Conservation (phyloP, 1,140 invertebrate species). For the Brachionus asplanchnoidis region DNA sequence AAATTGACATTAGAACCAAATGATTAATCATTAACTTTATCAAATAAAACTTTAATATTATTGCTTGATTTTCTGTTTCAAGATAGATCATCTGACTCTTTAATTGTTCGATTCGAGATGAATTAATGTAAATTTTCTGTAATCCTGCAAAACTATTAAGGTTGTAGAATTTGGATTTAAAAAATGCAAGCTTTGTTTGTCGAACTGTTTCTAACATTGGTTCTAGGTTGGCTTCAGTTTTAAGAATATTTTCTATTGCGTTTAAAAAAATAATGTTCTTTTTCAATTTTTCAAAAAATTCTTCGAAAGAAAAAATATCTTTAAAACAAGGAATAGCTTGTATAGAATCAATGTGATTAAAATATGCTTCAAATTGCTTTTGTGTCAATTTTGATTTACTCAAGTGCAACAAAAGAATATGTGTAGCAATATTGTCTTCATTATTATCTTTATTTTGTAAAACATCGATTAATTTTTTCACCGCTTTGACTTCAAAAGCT, state of each 20-base stretch:
- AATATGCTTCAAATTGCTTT: not conserved
- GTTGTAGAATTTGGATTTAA: not conserved
- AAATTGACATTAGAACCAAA: not conserved
- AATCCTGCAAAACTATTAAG: not conserved
- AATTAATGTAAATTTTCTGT: not conserved
- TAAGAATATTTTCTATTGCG: not conserved
- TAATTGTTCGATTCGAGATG: not conserved
- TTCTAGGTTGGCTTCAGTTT: not conserved
- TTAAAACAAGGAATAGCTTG: not conserved
- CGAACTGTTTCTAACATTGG: not conserved
- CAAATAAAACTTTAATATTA: not conserved
- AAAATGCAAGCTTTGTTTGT: not conserved
- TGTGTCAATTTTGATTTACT: not conserved
- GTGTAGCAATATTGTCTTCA: not conserved
- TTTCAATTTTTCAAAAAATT: not conserved
- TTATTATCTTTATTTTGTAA: not conserved
- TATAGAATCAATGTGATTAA: not conserved
- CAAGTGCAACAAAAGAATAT: not conserved
- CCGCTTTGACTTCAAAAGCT: not conserved
- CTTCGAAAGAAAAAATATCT: not conserved
- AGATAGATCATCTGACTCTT: not conserved
- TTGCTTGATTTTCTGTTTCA: not conserved
- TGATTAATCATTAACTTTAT: not conserved
- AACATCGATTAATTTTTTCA: not conserved
- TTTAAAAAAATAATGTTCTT: not conserved